Percentiles rank a stretch among this genome's conserved stretches.
These are phyloP conservation scores for Drosophila sechellia DNA, from an alignment of 1,140 invertebrate genomes.

Conservation along the genomic window DNA sequence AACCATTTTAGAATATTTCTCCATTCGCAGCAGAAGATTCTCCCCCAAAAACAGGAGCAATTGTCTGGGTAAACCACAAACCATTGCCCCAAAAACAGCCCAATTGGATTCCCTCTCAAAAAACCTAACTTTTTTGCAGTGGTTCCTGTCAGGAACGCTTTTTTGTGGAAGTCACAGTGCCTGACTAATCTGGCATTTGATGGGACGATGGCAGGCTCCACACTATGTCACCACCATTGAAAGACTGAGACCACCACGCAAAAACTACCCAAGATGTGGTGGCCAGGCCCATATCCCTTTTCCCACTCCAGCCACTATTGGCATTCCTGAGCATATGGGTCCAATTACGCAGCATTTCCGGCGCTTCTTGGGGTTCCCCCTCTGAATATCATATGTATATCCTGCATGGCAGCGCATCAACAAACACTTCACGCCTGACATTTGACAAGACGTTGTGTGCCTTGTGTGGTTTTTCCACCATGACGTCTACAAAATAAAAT, in stretches of 20 bases:
- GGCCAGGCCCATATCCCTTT: slow-evolving; percentile 21
- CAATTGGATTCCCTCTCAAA: slow-evolving; percentile 19
- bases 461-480: slow-evolving; percentile 20
- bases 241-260: too few species aligned
- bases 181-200: slow-evolving; percentile 47
- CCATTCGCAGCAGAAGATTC: neutral
- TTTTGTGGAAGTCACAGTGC: slow-evolving; percentile 6
- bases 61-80: slow-evolving; percentile 11
- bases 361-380: slow-evolving; percentile 24
- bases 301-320: slow-evolving; percentile 18
- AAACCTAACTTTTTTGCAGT: slow-evolving; percentile 1
- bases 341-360: slow-evolving; percentile 81
- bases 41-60: neutral
- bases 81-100: slow-evolving; percentile 7
- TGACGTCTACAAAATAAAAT: neutral
- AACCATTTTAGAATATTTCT: neutral
- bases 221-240: slow-evolving; percentile 25
- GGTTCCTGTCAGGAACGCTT: slow-evolving; percentile 16
- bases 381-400: neutral
- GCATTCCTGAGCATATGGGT: slow-evolving; percentile 69
- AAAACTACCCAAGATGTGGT: slow-evolving; percentile 39
- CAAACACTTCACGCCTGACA: slow-evolving; percentile 83
- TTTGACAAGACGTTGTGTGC: slow-evolving; percentile 67
- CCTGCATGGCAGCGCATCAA: slow-evolving; percentile 61
- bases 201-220: slow-evolving; percentile 19